Conservation (phyloP, 2,888 invertebrate species). For the Allygus modestus region DNA sequence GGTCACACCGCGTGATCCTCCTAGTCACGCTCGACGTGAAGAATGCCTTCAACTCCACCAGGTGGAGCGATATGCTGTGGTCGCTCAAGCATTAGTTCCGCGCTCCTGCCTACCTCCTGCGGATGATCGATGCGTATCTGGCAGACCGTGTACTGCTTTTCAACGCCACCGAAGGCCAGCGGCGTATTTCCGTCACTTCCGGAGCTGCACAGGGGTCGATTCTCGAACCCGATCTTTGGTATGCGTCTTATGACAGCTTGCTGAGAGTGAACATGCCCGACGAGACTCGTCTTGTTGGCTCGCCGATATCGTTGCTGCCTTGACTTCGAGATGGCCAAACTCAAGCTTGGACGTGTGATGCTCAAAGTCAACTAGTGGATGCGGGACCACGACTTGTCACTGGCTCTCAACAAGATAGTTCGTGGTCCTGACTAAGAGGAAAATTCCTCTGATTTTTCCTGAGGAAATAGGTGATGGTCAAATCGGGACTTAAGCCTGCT, state of each 20-base stretch:
- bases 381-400: slow-evolving; percentile 62
- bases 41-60: slow-evolving; percentile 68
- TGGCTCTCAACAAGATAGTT: slow-evolving; percentile 67
- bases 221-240: slow-evolving; percentile 68
- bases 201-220: slow-evolving; percentile 68
- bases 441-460: slow-evolving; percentile 38
- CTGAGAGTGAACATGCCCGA: slow-evolving; percentile 55
- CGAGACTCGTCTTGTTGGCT: slow-evolving; percentile 18
- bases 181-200: slow-evolving; percentile 59
- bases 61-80: slow-evolving; percentile 65
- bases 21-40: slow-evolving; percentile 63
- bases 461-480: slow-evolving; percentile 63
- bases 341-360: slow-evolving; percentile 59
- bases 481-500: slow-evolving; percentile 49
- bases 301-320: slow-evolving; percentile 54
- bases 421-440: slow-evolving; percentile 46
- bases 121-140: slow-evolving; percentile 67
- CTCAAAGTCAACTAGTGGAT: slow-evolving; percentile 63
- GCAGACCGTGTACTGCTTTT: slow-evolving; percentile 65
- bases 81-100: slow-evolving; percentile 62
- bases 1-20: slow-evolving; percentile 5
- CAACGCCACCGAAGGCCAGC: slow-evolving; percentile 64
- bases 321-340: slow-evolving; percentile 57
- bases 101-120: slow-evolving; percentile 65
- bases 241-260: slow-evolving; percentile 67